Percentiles rank a stretch among this genome's conserved stretches.
phyloP scores from a whole-genome alignment of 2,797 vertebrate species.

The Gambusia yucatana region DNA sequence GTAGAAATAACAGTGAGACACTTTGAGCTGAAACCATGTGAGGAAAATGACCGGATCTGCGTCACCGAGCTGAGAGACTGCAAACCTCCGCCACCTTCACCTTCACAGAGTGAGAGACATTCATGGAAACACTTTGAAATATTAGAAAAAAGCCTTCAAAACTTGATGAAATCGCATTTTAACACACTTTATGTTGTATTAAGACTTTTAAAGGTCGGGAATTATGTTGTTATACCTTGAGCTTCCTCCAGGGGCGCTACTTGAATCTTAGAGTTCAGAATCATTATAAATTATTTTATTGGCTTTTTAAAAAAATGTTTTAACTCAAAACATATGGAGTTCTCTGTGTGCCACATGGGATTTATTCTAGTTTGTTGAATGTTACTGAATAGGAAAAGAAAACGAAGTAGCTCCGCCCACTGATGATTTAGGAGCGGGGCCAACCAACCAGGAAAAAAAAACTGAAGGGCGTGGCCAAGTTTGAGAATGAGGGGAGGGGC shows the following conservation, averaged over 20 bases:
- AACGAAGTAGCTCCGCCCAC: no score
- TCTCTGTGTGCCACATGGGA: no score
- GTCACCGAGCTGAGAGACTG: slow-evolving; percentile 41
- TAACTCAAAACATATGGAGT: no score
- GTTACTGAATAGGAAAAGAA: no score
- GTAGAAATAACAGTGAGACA: slow-evolving; percentile 35
- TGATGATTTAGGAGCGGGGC: no score
- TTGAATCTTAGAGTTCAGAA: no score
- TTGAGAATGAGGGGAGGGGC: no score
- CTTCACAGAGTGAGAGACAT: slow-evolving; percentile 32
- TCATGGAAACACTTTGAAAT: neutral
- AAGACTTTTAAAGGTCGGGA: neutral
- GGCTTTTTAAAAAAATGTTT: no score
- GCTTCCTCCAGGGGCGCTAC: neutral
- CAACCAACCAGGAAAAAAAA: no score
- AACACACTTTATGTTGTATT: neutral
- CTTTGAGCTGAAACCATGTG: slow-evolving; percentile 28
- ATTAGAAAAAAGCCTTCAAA: neutral
- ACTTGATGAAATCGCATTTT: neutral
- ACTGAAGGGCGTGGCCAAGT: no score
- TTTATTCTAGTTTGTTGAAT: no score
- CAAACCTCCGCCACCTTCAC: neutral
- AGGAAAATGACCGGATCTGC: slow-evolving; percentile 9
- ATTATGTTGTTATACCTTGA: neutral
- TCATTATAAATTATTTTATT: no score